Evolutionary conservation across 30 jellyfish, hydroid and myxozoan genomes (phyloP).

Genomic region (Aurelia coerulea): DNA sequence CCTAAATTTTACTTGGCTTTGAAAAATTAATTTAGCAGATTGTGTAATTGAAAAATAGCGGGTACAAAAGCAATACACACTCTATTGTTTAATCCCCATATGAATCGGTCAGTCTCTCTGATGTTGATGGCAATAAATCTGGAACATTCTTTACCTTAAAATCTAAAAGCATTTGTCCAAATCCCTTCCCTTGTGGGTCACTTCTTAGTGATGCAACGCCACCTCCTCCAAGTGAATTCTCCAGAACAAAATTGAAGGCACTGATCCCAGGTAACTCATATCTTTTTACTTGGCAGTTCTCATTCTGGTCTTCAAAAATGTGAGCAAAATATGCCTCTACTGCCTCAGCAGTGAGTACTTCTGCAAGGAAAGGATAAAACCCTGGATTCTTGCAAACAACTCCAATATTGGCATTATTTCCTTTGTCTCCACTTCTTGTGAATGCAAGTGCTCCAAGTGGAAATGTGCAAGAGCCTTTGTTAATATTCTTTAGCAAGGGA

Average conservation of each 20-base stretch:
- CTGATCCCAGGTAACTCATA: conserved; percentile 92
- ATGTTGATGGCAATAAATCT: conserved; percentile 85
- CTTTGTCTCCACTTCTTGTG: conserved; percentile 95
- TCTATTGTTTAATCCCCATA: conserved; percentile 28
- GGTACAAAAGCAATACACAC: too few relatives aligned
- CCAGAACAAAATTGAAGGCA: conserved; percentile 90
- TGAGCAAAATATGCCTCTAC: conserved; percentile 81
- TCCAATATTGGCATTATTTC: conserved; percentile 90
- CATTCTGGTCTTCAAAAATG: conserved; percentile 70
- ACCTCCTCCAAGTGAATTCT: conserved; percentile 93
- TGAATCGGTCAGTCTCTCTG: conserved; percentile 67
- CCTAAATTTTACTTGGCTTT: too few relatives aligned
- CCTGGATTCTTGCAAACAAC: conserved; percentile 91
- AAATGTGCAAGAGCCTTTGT: conserved; percentile 81
- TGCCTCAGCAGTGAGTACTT: conserved; percentile 82
- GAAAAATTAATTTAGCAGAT: too few relatives aligned
- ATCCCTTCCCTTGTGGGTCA: conserved; percentile 95
- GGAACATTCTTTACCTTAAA: conserved; percentile 86
- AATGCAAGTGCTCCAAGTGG: conserved; percentile 92
- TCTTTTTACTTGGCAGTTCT: conserved; percentile 45
- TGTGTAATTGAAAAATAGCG: too few relatives aligned
- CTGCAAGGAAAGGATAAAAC: conserved; percentile 70
- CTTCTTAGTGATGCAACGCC: conserved; percentile 93
- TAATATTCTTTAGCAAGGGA: conserved; percentile 35
- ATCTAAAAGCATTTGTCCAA: conserved; percentile 92